These are phyloP conservation scores for Malurus splendens DNA, from an alignment of 2,797 vertebrate species.

Conservation along the genomic window DNA sequence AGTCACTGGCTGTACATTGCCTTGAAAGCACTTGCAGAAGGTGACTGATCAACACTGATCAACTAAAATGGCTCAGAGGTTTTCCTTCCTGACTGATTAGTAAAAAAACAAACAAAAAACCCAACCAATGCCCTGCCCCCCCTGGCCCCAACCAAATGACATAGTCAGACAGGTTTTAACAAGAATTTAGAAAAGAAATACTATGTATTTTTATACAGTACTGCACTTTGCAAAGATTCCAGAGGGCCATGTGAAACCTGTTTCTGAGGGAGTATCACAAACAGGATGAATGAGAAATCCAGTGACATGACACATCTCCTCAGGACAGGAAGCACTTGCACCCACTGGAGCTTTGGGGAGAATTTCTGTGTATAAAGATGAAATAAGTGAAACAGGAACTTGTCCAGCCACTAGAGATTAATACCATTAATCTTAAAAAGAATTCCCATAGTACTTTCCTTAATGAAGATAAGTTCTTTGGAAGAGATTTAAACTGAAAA, in stretches of 20 bases:
- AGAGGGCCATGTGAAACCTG: background rate
- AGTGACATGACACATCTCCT: background rate
- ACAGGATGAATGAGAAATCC: background rate
- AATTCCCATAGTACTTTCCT: background rate
- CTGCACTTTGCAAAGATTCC: background rate
- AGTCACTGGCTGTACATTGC: background rate
- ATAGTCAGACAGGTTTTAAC: background rate
- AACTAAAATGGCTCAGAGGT: background rate
- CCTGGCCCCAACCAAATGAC: fast-evolving
- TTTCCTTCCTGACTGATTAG: background rate
- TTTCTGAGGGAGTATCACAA: background rate
- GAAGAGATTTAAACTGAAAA: background rate
- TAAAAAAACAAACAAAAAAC: fast-evolving
- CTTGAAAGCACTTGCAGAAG: background rate
- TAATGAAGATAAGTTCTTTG: background rate
- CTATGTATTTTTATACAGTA: background rate
- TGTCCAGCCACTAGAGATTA: background rate
- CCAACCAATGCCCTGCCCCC: fast-evolving
- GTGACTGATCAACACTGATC: fast-evolving
- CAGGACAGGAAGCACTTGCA: background rate
- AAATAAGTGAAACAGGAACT: background rate
- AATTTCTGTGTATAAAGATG: background rate
- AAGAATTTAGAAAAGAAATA: background rate
- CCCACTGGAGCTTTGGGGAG: background rate
- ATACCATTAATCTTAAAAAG: background rate